Base-by-base conservation (phyloP, 2,797 vertebrate genomes). In the Alfaro cultratus region DNA sequence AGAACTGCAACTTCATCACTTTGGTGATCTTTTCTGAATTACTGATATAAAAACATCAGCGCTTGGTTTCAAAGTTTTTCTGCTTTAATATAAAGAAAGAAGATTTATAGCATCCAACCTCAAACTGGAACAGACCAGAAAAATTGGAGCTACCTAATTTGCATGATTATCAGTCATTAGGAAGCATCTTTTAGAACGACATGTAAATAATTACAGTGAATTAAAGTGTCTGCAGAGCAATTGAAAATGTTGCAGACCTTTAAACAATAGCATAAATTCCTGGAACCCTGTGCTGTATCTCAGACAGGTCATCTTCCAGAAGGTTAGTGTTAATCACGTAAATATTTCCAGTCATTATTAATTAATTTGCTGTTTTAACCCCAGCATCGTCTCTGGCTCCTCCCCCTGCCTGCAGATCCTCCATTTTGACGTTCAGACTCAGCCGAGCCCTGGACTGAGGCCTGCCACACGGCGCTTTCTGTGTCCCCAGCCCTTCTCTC, bases 381-480 rank as follows among this genome's bases (percentile, higher is more conserved):
- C 80, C 71, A 76, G 8, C 53, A n/a, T 76, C 77, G 34, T 68
- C 77, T 47, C 43, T n/a, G 49, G 55, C 49, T 49, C 55, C 57
- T 74, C 60, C 72, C 49, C 73, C n/a, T 67, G 43, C 64, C 67
- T 77, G 51, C 51, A 72, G 83, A 77, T 71, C 51, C 80, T 86
- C 74, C 73, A 71, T 74, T 81, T 55, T 86, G 70, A 76, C 76
- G 81, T 81, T 55, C 84, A 92, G 78, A 88, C 86, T 73, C 76
- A 90, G 81, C 86, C 87, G 84, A 80, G 80, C 84, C 83, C 91
- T 92, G 86, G 84, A 89, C 80, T 62, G 86, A 92, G 88, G 90
- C 83, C 90, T 89, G 85, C 80, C 83, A 86, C 90, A 88, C 85
- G 87, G 83, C 79, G 68, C 85, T n/a, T 85, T 82, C 82, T 89